Evolutionary conservation across 2,113 vertebrate species (phyloP), one percentile per base, ranked within the genome.

Genomic region (Corythornis vintsioides): DNA sequence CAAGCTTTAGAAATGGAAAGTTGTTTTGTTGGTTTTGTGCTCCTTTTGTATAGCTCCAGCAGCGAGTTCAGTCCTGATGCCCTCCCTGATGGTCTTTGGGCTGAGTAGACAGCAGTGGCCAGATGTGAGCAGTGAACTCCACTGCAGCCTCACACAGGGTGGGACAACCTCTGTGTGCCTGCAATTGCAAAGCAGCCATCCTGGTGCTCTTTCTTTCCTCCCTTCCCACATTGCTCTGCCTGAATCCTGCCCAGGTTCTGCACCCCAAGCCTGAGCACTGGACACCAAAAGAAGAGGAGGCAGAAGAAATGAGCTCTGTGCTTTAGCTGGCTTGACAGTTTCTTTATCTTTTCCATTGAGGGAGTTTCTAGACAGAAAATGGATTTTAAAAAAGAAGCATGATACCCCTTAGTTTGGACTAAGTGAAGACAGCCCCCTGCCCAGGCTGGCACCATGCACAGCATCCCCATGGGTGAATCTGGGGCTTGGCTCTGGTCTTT

Each of bases 1-100:
- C 45, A 12, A 67, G 92, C 70, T 64, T 91, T 94, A 77, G 84
- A 95, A 89, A 90, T 73, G 92, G 91, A 96, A 91, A 92, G 92
- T 95, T 76, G 89, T 93, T 94, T 74, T 87, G 76, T 88, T 60
- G 86, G 59, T 55, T 88, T 90, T 92, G 83, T 86, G 53, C 26
- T 90, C 67, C 28, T 4, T 89, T 94, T 91, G 91, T 92, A 90
- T 64, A 21, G 86, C 65, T 76, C 35, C 69, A 48, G 70, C 15
- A 1, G 89, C 3, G 11, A 56, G 86, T 4, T 38, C 57, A 35
- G 84, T 81, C 84, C 79, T 17, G 50, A 7, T 73, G 38, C 64
- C 67, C 86, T 80, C 95, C 67, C 60, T 9, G 0, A 12, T 14
- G 31, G 87, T 17, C 84, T 48, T 45, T 8, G 69, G 87, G 73